Evolutionary conservation across 2,113 vertebrate genomes (phyloP), one percentile per base, ranked within the genome.

Genomic region (Oxygymnocypris stewartii): DNA sequence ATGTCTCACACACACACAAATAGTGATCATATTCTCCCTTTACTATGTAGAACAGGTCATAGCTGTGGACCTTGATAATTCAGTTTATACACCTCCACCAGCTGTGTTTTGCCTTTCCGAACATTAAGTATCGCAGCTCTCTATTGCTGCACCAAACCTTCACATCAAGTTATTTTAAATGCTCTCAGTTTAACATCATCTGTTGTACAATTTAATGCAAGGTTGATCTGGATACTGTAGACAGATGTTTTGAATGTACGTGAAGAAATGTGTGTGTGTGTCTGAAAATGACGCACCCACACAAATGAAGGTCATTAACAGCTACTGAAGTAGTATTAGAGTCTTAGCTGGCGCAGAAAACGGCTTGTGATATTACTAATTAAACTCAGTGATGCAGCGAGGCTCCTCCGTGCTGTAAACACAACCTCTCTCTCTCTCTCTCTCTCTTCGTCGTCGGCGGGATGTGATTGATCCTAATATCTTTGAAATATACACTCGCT

Each of bases 181-280:
- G 75, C 71, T 82, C 31, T 54, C 76, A 77, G 76, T 81, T 87
- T 79, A 81, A 57, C n/a, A 67, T 87, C 82, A 74, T 28, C 42
- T 28, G 23, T 84, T 49, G 20, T 75, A 82, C 84, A 63, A 85
- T 89, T 79, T 89, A 88, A 84, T 86, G 42, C 40, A 67, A 84
- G 76, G 37, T 47, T 74, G 85, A 49, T 84, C 82, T 82, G 78
- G 20, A 87, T 65, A 84, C 75, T 73, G 84, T 42, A 82, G 79
- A 85, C 28, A 35, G 85, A 87, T 69, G 74, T 85, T 79, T 65
- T 44, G 61, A 79, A 16, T 75, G 57, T 47, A 69, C 44, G 69
- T 54, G 57, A n/a, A 9, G 8, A n/a, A 37, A 54, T n/a, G n/a
- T 25, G 28, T 42, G 61, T 82, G 28, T 31, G 28, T 31, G 28